Percentiles rank a stretch among this genome's conserved stretches.
Evolutionary conservation across 2,113 vertebrate genomes (phyloP).

Genomic region (Poeciliopsis prolifica): DNA sequence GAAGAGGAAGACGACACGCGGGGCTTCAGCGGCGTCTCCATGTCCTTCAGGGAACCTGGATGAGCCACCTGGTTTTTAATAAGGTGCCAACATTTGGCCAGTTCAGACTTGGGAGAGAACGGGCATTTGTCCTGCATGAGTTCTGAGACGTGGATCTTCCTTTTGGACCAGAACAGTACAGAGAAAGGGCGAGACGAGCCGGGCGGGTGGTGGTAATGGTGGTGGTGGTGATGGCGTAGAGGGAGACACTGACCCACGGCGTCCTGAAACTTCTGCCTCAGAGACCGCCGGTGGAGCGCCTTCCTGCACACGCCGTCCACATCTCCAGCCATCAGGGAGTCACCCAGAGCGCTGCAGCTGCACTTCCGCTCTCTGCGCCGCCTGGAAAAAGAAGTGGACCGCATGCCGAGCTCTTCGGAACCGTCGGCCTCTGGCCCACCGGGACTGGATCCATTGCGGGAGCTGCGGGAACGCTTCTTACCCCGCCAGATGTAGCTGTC

Average conservation of each 20-base stretch:
- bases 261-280: slow-evolving; percentile 95
- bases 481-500: slow-evolving; percentile 93
- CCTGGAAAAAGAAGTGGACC: slow-evolving; percentile 76
- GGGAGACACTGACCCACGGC: slow-evolving; percentile 95
- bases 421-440: slow-evolving; percentile 75
- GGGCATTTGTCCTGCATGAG: slow-evolving; percentile 96
- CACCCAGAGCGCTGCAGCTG: slow-evolving; percentile 84
- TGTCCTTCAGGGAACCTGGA: slow-evolving; percentile 73
- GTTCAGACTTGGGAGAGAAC: slow-evolving; percentile 90
- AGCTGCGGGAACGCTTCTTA: slow-evolving; percentile 90
- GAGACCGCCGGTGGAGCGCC: slow-evolving; percentile 85
- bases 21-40: slow-evolving; percentile 76
- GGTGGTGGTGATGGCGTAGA: slow-evolving; percentile 83
- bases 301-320: slow-evolving; percentile 85
- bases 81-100: slow-evolving; percentile 94
- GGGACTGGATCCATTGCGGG: slow-evolving; percentile 72
- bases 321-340: slow-evolving; percentile 72
- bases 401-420: slow-evolving; percentile 62
- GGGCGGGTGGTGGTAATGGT: slow-evolving; percentile 80
- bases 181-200: slow-evolving; percentile 68
- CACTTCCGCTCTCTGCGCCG: slow-evolving; percentile 87
- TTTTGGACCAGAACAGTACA: slow-evolving; percentile 88
- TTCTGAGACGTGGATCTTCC: slow-evolving; percentile 95
- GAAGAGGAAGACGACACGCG: slow-evolving; percentile 65
- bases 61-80: slow-evolving; percentile 87